These are phyloP conservation scores for Clarias macrocephalus DNA, from an alignment of 2,113 vertebrate species.

Conservation along the genomic window DNA sequence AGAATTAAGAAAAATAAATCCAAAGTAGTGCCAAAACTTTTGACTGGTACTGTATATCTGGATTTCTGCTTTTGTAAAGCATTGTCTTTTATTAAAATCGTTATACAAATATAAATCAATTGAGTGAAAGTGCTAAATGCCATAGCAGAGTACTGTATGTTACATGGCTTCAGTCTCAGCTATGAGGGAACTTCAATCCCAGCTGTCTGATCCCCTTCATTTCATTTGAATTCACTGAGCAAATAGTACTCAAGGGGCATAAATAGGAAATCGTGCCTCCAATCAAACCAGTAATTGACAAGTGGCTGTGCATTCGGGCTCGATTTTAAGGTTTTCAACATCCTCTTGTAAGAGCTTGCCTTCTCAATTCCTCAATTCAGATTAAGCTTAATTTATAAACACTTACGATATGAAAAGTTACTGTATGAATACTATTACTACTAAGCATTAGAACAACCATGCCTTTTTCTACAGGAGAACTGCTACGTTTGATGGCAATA, in stretches of 20 bases:
- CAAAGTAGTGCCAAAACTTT: no score
- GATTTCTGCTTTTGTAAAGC: background rate
- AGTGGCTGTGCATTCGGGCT: background rate
- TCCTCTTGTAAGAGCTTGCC: background rate
- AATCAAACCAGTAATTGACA: conserved; percentile 21
- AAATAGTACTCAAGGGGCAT: conserved; percentile 10
- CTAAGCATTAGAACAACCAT: background rate
- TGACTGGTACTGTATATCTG: background rate
- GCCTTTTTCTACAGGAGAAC: background rate
- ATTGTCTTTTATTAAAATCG: background rate
- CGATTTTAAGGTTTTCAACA: conserved; percentile 3
- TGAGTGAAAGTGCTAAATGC: background rate
- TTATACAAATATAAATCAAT: background rate
- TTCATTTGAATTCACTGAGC: conserved; percentile 18
- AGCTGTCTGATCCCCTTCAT: conserved; percentile 34
- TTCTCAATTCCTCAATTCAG: background rate
- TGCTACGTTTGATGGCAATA: background rate
- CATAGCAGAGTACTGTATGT: background rate
- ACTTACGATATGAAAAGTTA: background rate
- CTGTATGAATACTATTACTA: background rate
- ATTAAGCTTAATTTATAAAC: conserved; percentile 21
- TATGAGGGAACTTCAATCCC: background rate
- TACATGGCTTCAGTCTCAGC: background rate
- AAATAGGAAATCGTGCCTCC: conserved; percentile 11
- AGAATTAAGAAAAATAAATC: no score